phyloP scores from a whole-genome alignment of 2,113 vertebrate genomes.

The Poecilia latipinna region DNA sequence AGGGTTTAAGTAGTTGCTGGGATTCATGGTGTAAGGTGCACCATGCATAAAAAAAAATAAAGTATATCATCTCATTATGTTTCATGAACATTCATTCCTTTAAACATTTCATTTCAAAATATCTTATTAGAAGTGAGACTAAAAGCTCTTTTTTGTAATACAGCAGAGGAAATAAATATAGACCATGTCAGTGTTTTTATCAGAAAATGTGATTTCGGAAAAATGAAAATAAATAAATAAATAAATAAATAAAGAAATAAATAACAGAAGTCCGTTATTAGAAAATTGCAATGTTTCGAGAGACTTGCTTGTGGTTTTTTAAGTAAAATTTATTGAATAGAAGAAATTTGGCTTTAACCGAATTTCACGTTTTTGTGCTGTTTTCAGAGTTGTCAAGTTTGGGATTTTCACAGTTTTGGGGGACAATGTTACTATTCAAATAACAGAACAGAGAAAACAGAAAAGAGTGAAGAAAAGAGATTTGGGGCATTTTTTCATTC shows the following conservation, averaged over 20 bases:
- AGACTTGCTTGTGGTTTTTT: too few species aligned
- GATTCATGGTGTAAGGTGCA: constrained; percentile 20
- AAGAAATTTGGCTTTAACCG: too few species aligned
- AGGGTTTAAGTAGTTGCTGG: constrained; percentile 40
- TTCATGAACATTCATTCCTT: not conserved
- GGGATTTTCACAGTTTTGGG: not conserved
- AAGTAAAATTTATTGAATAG: too few species aligned
- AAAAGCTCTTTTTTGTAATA: not conserved
- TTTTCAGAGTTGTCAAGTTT: not conserved
- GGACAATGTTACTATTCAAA: not conserved
- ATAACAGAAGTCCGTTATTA: too few species aligned
- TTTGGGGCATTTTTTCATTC: not conserved
- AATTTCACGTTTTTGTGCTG: too few species aligned
- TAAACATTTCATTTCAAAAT: not conserved
- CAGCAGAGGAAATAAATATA: not conserved
- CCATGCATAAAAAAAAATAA: not conserved
- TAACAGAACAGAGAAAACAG: not conserved
- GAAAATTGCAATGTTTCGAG: too few species aligned
- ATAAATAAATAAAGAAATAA: too few species aligned
- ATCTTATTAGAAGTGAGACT: not conserved
- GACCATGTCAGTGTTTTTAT: too few species aligned
- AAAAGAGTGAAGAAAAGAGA: not conserved
- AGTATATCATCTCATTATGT: not conserved
- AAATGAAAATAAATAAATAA: too few species aligned
- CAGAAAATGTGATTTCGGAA: too few species aligned